A percentile compares a stretch with the other conserved stretches of the same genome.
Conservation (phyloP, 2,113 vertebrate species). For the Polypterus senegalus region DNA sequence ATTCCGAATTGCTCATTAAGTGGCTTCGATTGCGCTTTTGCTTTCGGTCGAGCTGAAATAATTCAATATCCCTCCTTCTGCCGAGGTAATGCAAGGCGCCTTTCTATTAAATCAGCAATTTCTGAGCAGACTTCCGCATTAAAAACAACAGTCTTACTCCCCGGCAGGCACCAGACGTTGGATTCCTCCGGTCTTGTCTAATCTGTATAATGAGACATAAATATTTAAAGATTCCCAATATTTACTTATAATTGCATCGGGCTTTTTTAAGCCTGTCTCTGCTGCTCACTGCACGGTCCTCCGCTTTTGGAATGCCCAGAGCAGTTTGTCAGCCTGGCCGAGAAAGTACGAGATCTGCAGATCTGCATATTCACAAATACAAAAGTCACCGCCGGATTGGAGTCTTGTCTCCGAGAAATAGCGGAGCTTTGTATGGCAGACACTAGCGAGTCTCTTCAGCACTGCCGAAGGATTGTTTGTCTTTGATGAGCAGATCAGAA, state of each 20-base stretch:
- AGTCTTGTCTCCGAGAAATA: no score
- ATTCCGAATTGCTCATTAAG: constrained; percentile 16
- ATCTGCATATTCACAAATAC: no score
- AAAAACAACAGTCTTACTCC: constrained; percentile 10
- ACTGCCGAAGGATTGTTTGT: no score
- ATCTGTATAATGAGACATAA: not conserved
- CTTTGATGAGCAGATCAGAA: no score
- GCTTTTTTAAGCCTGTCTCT: no score
- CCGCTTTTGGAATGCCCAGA: no score
- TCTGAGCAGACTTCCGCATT: constrained; percentile 23
- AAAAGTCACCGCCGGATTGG: no score
- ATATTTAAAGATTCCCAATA: not conserved
- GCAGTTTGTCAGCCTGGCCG: no score
- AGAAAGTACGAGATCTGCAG: no score
- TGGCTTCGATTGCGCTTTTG: constrained; percentile 24
- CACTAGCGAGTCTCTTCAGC: no score
- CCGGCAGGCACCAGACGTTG: not conserved
- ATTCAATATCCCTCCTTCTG: constrained; percentile 29
- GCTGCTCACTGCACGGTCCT: no score
- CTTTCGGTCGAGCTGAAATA: constrained; percentile 23
- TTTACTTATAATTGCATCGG: not conserved
- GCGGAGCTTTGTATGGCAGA: no score
- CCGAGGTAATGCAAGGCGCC: constrained; percentile 25
- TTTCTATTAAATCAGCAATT: constrained; percentile 18
- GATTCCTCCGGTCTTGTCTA: not conserved